phyloP scores from a whole-genome alignment of 2,113 vertebrate genomes.

The Tachysurus fulvidraco region DNA sequence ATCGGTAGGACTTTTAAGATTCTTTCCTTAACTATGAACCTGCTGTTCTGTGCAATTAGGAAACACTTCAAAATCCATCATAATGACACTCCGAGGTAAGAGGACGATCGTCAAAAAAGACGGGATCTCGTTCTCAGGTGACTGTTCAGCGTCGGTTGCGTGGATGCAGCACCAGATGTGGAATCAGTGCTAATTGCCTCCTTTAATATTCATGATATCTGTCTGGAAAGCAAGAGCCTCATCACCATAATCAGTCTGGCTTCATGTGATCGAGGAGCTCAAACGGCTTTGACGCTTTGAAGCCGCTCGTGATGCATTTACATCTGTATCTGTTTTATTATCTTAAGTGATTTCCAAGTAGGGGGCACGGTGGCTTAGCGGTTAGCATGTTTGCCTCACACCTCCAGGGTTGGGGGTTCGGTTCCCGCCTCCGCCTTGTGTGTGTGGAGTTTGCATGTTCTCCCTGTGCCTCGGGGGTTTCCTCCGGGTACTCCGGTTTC shows the following conservation, averaged over 20 bases:
- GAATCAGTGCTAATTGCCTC: constrained; percentile 35
- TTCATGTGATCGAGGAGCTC: background rate
- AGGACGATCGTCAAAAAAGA: background rate
- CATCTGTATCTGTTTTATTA: background rate
- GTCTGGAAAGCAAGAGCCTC: background rate
- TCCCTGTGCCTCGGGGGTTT: too few species aligned
- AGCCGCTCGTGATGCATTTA: background rate
- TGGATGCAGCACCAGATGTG: background rate
- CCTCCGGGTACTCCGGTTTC: too few species aligned
- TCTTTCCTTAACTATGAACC: background rate
- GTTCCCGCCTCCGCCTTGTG: too few species aligned
- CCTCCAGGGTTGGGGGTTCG: too few species aligned
- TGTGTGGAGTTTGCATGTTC: too few species aligned
- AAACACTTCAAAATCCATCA: background rate
- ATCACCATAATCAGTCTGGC: constrained; percentile 14
- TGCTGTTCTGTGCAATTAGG: background rate
- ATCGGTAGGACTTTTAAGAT: background rate
- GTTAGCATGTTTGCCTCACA: too few species aligned
- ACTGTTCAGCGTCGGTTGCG: background rate
- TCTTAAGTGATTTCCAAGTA: background rate
- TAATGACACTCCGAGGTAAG: background rate
- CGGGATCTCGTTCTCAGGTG: too few species aligned
- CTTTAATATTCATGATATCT: constrained; percentile 13
- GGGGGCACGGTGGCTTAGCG: too few species aligned
- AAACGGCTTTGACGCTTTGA: background rate